A percentile compares a stretch with the other conserved stretches of the same genome.
These are phyloP conservation scores for Cacajao melanocephalus DNA, from an alignment of 2,797 vertebrate species.

Conservation along the genomic window DNA sequence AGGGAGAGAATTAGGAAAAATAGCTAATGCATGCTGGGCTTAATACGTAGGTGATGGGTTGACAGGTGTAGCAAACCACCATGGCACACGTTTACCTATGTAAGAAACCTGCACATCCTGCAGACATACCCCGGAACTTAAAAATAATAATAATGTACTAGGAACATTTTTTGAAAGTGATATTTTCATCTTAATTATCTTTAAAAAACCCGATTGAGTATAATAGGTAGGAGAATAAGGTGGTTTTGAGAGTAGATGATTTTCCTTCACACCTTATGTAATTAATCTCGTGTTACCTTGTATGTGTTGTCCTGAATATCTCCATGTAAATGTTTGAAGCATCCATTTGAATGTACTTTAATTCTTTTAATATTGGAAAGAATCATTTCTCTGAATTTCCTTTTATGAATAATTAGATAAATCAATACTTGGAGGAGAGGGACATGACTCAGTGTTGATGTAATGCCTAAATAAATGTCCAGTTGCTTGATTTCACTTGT, in stretches of 20 bases:
- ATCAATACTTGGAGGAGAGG: neutral
- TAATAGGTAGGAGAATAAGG: neutral
- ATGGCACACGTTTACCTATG: neutral
- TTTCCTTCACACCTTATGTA: neutral
- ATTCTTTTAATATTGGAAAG: conserved; percentile 38
- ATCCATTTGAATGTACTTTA: neutral
- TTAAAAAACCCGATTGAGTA: neutral
- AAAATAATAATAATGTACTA: neutral
- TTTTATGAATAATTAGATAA: neutral
- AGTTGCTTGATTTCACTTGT: neutral
- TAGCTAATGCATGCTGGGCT: neutral
- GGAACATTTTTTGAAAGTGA: conserved; percentile 4
- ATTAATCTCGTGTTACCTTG: neutral
- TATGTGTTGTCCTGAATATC: neutral
- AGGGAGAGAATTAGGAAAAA: neutral
- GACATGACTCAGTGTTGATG: neutral
- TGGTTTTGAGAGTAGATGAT: neutral
- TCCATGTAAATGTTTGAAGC: neutral
- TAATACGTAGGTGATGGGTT: neutral
- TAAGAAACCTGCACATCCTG: neutral
- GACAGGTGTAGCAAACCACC: neutral
- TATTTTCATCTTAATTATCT: neutral
- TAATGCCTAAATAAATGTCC: neutral
- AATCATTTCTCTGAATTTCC: conserved; percentile 13
- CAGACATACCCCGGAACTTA: neutral